These are phyloP conservation scores for Serinus canaria DNA, from an alignment of 2,113 vertebrate genomes.

Conservation along the genomic window DNA sequence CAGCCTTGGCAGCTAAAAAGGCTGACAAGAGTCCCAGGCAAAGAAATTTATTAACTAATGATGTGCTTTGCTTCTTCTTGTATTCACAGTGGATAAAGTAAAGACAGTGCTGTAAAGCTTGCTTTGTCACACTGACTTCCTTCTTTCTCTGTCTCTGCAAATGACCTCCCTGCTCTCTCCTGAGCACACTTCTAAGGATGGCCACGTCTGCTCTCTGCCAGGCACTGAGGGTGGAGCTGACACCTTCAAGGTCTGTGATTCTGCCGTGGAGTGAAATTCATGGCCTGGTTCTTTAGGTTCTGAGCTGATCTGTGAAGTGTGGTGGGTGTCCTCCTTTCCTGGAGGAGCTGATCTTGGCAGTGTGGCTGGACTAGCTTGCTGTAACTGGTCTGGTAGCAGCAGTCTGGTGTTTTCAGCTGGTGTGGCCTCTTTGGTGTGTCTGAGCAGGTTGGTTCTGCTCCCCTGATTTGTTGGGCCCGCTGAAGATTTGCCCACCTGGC, in stretches of 20 bases:
- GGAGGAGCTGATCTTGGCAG: conserved; percentile 72
- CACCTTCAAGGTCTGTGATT: background rate
- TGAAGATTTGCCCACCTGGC: conserved; percentile 71
- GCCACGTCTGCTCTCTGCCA: background rate
- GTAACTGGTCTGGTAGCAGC: background rate
- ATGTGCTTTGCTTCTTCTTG: background rate
- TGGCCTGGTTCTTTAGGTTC: conserved; percentile 87
- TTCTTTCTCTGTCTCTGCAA: background rate
- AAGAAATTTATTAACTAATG: background rate
- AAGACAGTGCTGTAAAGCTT: background rate
- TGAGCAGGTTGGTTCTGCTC: conserved; percentile 76
- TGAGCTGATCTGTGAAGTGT: conserved; percentile 83
- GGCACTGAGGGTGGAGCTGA: background rate
- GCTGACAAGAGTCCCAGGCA: background rate
- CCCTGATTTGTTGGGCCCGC: conserved; percentile 79
- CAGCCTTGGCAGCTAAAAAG: background rate
- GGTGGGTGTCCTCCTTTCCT: conserved; percentile 77
- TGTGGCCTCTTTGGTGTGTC: conserved; percentile 76
- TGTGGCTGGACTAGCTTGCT: background rate
- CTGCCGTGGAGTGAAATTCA: background rate
- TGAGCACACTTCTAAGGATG: background rate
- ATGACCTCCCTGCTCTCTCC: background rate
- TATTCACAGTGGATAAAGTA: background rate
- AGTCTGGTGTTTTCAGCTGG: conserved; percentile 71
- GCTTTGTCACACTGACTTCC: background rate